A percentile compares a stretch with the other conserved stretches of the same genome.
Conservation (phyloP, 2,797 vertebrate species). For the Clamator glandarius region DNA sequence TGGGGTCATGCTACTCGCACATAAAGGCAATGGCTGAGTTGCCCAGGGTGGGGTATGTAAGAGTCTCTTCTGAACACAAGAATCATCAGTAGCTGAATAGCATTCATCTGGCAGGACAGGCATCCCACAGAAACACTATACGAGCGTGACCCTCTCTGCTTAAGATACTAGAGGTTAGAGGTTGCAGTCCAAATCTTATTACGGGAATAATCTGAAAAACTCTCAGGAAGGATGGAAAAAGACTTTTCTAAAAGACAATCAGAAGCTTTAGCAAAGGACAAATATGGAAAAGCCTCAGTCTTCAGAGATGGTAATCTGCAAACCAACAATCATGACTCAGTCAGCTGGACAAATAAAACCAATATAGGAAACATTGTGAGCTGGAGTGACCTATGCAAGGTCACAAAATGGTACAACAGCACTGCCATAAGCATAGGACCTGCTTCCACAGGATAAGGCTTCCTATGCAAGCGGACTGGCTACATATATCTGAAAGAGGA, state of each 20-base stretch:
- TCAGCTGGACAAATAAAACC: background rate
- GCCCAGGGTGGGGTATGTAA: background rate
- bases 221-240: background rate
- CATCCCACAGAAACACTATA: background rate
- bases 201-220: background rate
- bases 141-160: background rate
- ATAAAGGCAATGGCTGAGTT: background rate
- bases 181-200: background rate
- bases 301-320: background rate
- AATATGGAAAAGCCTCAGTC: background rate
- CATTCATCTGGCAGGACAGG: background rate
- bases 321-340: rapidly evolving
- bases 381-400: background rate
- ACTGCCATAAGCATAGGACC: background rate
- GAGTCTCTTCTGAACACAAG: background rate
- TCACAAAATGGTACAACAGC: background rate
- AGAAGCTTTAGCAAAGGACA: background rate
- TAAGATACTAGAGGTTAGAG: background rate
- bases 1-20: background rate
- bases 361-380: background rate
- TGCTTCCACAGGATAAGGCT: background rate
- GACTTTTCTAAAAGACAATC: background rate
- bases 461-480: background rate
- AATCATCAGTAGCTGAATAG: background rate
- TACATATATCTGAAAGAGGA: background rate